These are phyloP conservation scores for Cantharis rustica DNA, from an alignment of 2,888 invertebrate species.

Conservation along the genomic window DNA sequence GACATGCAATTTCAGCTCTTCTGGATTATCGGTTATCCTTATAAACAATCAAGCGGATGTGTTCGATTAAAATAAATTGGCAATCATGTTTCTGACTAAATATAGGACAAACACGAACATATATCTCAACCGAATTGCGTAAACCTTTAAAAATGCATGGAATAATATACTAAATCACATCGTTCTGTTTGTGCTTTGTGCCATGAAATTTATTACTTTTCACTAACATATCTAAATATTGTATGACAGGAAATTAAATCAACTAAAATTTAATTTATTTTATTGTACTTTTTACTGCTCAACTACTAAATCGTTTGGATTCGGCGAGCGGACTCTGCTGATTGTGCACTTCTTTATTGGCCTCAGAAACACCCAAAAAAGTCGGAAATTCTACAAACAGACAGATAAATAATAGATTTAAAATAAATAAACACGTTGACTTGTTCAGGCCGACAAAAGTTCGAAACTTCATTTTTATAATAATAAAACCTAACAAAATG, in stretches of 20 bases:
- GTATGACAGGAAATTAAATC: conserved; percentile 3
- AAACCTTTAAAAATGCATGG: conserved; percentile 22
- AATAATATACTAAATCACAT: conserved; percentile 9
- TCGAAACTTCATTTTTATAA: no score
- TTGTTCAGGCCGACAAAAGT: no score
- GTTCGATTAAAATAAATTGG: conserved; percentile 3
- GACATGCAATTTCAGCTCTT: conserved; percentile 3
- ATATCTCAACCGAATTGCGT: conserved; percentile 3
- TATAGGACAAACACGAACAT: background rate
- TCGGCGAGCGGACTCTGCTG: background rate
- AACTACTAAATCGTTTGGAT: background rate
- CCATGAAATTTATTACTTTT: background rate
- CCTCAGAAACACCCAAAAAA: background rate
- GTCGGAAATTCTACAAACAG: background rate
- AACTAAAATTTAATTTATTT: background rate
- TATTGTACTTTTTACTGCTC: background rate
- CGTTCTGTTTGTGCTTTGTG: background rate
- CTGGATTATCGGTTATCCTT: conserved; percentile 1
- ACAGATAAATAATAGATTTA: no score
- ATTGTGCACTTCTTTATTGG: background rate
- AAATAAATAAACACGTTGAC: no score
- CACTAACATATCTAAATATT: background rate
- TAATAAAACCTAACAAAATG: no score
- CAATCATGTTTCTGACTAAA: background rate
- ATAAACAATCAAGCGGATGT: background rate